Base-by-base conservation (phyloP, 2,888 invertebrate species). In the Onthophagus sagittarius region DNA sequence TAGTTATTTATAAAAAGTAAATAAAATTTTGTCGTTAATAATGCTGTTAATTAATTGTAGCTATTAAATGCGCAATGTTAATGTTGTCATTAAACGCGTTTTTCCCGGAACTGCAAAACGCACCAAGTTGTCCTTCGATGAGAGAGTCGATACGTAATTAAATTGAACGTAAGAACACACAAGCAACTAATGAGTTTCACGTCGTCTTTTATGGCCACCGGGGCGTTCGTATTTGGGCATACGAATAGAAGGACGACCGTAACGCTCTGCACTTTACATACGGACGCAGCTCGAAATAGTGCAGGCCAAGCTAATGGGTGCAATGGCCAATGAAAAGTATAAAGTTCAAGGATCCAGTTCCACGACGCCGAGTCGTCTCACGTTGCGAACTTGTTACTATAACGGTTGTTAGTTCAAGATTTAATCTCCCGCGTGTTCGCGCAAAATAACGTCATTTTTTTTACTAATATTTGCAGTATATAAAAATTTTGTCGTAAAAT, bases 311-410 rank as follows among this genome's bases (percentile, higher is more conserved):
- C 71, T 75, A 72, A 72, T 72, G 74, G 80, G 81, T 81, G 81
- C 80, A 81, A 80, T 79, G 81, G 77, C 80, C 81, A 81, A 79
- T 80, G 80, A 80, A 81, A 81, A 81, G 81, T 80, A 80, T 79
- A 81, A 81, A 81, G 81, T 80, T 80, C 81, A 81, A 81, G 81
- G 81, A 80, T 81, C 76, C 75, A 70, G 77, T 74, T 75, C 74
- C 71, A 73, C 74, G 39, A 53, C 39, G 39, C 7, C 39, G 39
- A 23, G 39, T 53, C 39, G 39, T 11, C 39, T 53, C 39, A 53
- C 39, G 39, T 53, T 53, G 39, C 39, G 39, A 53, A 53, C 39
- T 53, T 53, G 39, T 23, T 23, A 23, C 23, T 23, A 23, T 53
- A 53, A 53, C 39, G 39, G 39, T 23, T 23, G 39, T 53, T 53